Conservation (phyloP, 2,888 invertebrate species). For the Dioctria linearis region DNA sequence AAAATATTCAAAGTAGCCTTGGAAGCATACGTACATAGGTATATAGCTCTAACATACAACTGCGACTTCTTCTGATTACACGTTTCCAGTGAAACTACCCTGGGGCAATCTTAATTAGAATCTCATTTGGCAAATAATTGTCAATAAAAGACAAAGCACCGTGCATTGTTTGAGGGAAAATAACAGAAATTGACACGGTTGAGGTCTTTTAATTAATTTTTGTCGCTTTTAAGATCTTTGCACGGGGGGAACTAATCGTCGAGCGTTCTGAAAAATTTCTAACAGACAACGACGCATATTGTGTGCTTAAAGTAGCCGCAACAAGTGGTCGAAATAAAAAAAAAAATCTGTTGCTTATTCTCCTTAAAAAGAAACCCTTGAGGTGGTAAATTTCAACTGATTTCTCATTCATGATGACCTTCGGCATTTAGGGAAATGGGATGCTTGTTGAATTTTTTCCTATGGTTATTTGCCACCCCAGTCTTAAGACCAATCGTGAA, state of each 20-base stretch:
- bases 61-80: background rate
- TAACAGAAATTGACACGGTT: conserved; percentile 38
- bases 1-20: too few species aligned
- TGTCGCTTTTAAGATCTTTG: conserved; percentile 7
- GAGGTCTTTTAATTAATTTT: conserved; percentile 47
- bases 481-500: too few species aligned
- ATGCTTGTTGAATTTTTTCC: background rate
- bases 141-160: conserved; percentile 21
- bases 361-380: background rate
- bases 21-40: too few species aligned
- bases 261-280: background rate
- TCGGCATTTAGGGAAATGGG: background rate
- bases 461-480: background rate
- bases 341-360: background rate
- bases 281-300: background rate
- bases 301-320: background rate
- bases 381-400: background rate
- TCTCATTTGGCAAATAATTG: conserved; percentile 33
- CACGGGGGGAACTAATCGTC: background rate
- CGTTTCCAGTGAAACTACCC: background rate
- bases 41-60: background rate
- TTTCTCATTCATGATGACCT: background rate
- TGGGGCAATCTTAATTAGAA: conserved; percentile 40
- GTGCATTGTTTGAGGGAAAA: conserved; percentile 6
- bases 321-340: background rate